phyloP scores from a whole-genome alignment of 2,113 vertebrate genomes.

The Mustelus asterias region DNA sequence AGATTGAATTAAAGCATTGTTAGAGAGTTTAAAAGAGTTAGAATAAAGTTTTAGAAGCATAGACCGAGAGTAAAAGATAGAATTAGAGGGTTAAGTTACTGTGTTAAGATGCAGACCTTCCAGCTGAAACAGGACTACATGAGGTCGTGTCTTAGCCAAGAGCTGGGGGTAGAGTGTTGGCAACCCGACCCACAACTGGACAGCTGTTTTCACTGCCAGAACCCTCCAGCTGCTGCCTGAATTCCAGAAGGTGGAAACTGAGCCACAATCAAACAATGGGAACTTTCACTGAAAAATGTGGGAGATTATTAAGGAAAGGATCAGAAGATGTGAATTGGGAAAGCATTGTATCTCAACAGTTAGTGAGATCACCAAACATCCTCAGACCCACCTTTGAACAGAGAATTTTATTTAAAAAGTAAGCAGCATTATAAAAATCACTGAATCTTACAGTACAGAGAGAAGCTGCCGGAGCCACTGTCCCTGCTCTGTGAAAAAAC shows the following conservation, averaged over 20 bases:
- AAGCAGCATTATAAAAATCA: no score
- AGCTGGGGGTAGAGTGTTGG: neutral
- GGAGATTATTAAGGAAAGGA: neutral
- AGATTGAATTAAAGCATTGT: no score
- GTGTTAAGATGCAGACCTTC: neutral
- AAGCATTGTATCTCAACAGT: neutral
- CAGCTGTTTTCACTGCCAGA: neutral
- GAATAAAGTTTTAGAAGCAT: no score
- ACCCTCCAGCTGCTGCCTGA: no score
- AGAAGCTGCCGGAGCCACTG: no score
- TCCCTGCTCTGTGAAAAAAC: no score
- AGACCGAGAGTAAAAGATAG: no score
- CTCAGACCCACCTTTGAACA: neutral
- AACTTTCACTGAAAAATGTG: neutral
- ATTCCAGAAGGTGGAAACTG: neutral
- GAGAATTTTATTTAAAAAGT: neutral
- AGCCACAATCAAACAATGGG: neutral
- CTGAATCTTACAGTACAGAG: no score
- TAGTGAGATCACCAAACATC: neutral
- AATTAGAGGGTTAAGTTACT: neutral
- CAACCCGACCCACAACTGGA: neutral
- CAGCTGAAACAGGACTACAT: no score
- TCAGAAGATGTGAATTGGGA: neutral
- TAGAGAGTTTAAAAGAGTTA: no score
- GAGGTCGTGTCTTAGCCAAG: neutral